phyloP scores from a whole-genome alignment of 2,888 invertebrate genomes.

The Pemphredon lugubris region DNA sequence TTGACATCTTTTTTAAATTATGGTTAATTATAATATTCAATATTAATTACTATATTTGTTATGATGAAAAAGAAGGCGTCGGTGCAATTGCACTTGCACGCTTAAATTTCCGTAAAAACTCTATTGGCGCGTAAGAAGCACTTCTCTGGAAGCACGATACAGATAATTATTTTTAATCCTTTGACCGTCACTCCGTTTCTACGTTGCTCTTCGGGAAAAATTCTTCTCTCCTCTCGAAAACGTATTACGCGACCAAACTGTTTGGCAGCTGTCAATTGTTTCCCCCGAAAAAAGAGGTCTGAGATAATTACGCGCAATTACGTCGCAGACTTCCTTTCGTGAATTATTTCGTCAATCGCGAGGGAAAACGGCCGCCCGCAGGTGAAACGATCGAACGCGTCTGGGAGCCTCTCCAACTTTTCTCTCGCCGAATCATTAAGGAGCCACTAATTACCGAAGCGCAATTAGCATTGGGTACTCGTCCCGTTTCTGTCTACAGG shows the following conservation, averaged over 20 bases:
- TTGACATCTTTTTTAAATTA: too few relatives aligned
- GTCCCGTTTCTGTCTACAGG: neutral
- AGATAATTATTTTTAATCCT: too few relatives aligned
- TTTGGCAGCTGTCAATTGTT: constrained; percentile 1
- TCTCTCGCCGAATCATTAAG: neutral
- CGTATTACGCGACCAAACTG: neutral
- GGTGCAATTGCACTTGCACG: too few relatives aligned
- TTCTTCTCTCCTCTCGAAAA: neutral
- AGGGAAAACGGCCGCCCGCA: constrained; percentile 19
- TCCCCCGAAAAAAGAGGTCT: neutral
- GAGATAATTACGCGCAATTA: neutral
- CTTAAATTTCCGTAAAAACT: too few relatives aligned
- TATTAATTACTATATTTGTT: too few relatives aligned
- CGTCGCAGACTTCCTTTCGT: constrained; percentile 18
- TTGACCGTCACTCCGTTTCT: too few relatives aligned
- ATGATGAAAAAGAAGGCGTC: too few relatives aligned
- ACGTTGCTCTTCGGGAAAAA: neutral
- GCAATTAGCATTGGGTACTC: neutral
- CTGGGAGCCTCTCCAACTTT: neutral
- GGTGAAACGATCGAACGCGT: constrained; percentile 6
- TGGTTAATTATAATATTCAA: too few relatives aligned
- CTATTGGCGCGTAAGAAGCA: too few relatives aligned
- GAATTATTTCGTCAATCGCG: constrained; percentile 34
- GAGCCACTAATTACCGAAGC: neutral
- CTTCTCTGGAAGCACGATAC: too few relatives aligned